Conservation (phyloP, 2,888 invertebrate species). For the Eupithecia centaureata region DNA sequence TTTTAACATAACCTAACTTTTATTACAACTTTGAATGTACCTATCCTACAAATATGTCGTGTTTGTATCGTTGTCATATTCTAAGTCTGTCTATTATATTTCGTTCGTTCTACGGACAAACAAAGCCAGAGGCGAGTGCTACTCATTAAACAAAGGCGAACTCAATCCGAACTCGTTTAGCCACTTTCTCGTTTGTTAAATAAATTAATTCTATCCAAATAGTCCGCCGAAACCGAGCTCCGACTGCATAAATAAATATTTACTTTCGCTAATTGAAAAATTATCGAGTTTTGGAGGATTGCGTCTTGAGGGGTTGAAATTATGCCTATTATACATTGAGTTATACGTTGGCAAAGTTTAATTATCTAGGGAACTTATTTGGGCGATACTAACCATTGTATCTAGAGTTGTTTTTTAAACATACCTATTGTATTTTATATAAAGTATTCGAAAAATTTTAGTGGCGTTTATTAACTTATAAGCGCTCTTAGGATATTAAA, state of each 20-base stretch:
- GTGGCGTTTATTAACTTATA: no score
- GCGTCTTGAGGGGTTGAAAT: constrained; percentile 14
- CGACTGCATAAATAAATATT: constrained; percentile 45
- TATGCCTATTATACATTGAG: neutral
- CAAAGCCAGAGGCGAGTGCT: constrained; percentile 8
- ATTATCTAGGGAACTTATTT: neutral
- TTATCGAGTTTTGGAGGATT: constrained; percentile 30
- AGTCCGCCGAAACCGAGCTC: constrained; percentile 26
- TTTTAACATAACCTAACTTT: no score
- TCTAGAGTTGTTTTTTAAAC: neutral
- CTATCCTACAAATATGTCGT: no score
- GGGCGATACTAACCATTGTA: neutral
- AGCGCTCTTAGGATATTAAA: no score
- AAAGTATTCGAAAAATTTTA: no score
- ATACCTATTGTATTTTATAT: no score
- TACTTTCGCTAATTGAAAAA: constrained; percentile 45
- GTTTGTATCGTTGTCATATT: no score
- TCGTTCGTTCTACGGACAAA: neutral
- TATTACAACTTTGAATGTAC: no score
- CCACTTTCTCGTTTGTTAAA: constrained; percentile 38
- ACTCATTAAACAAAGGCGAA: constrained; percentile 38
- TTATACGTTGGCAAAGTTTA: neutral
- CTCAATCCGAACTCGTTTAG: constrained; percentile 41
- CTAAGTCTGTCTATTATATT: no score
- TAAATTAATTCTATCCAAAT: constrained; percentile 45